Percentiles rank a stretch among this genome's conserved stretches.
Evolutionary conservation across 2,888 invertebrate genomes (phyloP).

Genomic region (Acanthacorydalis orientalis): DNA sequence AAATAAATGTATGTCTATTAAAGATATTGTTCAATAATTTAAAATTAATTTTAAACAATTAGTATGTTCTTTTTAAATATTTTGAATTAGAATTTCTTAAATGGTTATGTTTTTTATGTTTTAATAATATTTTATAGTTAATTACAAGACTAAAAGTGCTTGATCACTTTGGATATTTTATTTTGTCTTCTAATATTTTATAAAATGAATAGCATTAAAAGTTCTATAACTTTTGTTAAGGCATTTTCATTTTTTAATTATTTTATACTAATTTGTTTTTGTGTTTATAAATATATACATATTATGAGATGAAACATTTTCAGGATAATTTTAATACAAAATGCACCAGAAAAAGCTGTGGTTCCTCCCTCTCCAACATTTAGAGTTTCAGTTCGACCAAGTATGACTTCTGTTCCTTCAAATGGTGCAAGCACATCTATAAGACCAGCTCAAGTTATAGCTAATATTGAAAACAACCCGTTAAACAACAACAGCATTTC

Average conservation of each 20-base stretch:
- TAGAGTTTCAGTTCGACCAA: conserved; percentile 15
- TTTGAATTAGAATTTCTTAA: too few species aligned
- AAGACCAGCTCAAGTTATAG: conserved; percentile 31
- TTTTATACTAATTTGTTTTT: background rate
- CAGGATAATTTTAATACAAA: conserved; percentile 84
- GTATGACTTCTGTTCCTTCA: conserved; percentile 15
- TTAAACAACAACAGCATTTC: conserved; percentile 5
- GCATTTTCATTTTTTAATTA: conserved; percentile 2
- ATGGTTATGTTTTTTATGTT: too few species aligned
- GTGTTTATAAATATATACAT: background rate
- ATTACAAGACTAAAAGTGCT: too few species aligned
- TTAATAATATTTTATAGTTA: too few species aligned
- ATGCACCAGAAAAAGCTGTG: conserved; percentile 67
- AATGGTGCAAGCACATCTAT: background rate
- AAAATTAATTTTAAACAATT: too few species aligned
- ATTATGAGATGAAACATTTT: conserved; percentile 1
- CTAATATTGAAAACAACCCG: conserved; percentile 43
- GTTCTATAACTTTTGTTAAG: too few species aligned
- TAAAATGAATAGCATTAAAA: too few species aligned
- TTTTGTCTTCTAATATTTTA: too few species aligned
- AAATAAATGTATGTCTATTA: too few species aligned
- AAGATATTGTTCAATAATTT: too few species aligned
- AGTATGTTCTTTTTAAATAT: too few species aligned
- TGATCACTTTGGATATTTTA: too few species aligned
- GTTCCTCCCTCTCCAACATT: conserved; percentile 45